Percentiles rank a stretch among this genome's conserved stretches.
Conservation (phyloP, 2,797 vertebrate species). For the Sebastes nivosus region DNA sequence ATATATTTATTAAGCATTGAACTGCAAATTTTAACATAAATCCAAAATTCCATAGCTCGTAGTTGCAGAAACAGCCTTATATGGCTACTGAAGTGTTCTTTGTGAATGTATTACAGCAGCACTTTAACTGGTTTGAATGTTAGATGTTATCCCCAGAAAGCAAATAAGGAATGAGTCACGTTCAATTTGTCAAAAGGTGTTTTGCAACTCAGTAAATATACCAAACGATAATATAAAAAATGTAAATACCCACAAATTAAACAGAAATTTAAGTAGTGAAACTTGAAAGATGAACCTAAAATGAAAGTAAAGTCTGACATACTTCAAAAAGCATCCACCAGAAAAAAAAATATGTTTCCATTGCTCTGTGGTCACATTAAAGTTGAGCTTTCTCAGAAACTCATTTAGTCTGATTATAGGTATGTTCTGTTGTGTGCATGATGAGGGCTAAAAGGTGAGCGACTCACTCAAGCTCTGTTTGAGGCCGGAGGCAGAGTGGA, state of each 20-base stretch:
- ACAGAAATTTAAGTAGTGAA: neutral
- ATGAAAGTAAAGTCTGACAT: neutral
- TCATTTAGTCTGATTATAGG: neutral
- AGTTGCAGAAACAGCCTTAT: neutral
- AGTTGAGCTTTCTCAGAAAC: neutral
- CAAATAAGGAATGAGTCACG: neutral
- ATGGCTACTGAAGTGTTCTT: neutral
- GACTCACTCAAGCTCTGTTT: conserved; percentile 97
- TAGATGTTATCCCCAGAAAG: neutral
- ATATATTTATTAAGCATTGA: too few species aligned
- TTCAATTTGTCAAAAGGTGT: neutral
- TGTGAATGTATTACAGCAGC: neutral
- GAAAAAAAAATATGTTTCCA: neutral
- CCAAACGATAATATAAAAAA: neutral
- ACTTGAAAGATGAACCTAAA: neutral
- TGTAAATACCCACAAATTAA: neutral
- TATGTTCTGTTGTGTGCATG: conserved; percentile 23
- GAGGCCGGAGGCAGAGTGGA: conserved; percentile 97
- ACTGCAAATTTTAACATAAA: too few species aligned
- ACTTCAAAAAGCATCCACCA: neutral
- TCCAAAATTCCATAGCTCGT: too few species aligned
- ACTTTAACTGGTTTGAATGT: neutral
- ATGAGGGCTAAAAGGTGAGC: conserved; percentile 29
- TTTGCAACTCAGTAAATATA: neutral
- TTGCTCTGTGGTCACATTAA: conserved; percentile 5